These are phyloP conservation scores for Euschistus heros DNA, from an alignment of 1,140 invertebrate genomes.

Conservation along the genomic window DNA sequence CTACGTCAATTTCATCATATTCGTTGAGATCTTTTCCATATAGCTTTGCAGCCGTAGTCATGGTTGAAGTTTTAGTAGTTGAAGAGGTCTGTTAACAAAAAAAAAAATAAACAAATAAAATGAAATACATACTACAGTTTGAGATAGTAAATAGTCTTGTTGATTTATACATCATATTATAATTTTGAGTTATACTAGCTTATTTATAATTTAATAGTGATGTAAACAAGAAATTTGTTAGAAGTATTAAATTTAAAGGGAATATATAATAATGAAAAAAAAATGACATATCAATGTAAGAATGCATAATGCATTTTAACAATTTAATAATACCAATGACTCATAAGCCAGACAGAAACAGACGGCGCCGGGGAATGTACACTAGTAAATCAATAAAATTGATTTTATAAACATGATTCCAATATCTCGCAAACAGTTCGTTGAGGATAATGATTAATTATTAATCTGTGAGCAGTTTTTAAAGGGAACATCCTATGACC, in stretches of 20 bases:
- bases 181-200: too few relatives aligned
- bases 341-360: background rate
- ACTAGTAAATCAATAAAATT: conserved; percentile 6
- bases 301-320: too few relatives aligned
- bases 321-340: background rate
- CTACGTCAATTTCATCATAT: conserved; percentile 93
- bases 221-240: too few relatives aligned
- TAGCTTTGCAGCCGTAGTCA: conserved; percentile 75
- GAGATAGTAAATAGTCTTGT: too few relatives aligned
- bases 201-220: too few relatives aligned
- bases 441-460: background rate
- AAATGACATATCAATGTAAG: too few relatives aligned
- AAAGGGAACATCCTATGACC: background rate
- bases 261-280: too few relatives aligned
- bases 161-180: too few relatives aligned
- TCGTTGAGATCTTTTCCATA: conserved; percentile 87
- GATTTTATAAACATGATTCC: background rate
- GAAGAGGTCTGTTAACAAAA: conserved; percentile 62
- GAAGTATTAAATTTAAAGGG: too few relatives aligned
- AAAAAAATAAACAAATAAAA: conserved; percentile 23
- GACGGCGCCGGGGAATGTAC: background rate
- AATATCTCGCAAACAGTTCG: background rate
- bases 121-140: too few relatives aligned
- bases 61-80: conserved; percentile 66
- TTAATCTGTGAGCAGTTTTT: background rate